These are phyloP conservation scores for Procavia capensis DNA, from an alignment of 2,113 vertebrate genomes.

Conservation along the genomic window DNA sequence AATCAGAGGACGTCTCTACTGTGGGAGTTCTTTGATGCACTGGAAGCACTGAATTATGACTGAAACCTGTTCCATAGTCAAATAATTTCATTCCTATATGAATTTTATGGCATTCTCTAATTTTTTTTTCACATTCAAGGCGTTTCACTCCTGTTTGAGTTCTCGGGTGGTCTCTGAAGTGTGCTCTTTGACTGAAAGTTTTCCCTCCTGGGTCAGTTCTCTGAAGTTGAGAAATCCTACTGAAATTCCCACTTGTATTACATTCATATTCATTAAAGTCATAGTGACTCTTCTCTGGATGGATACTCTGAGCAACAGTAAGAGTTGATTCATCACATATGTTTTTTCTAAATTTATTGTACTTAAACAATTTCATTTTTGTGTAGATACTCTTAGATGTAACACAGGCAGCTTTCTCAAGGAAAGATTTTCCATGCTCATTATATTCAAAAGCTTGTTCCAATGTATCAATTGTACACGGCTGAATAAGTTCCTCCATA, in stretches of 20 bases:
- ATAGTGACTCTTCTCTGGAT: background rate
- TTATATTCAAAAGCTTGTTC: conserved; percentile 15
- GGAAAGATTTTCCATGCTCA: background rate
- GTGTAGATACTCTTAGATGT: background rate
- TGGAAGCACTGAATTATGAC: conserved; percentile 30
- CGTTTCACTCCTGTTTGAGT: background rate
- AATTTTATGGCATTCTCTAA: background rate
- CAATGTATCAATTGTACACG: conserved; percentile 11
- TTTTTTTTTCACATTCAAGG: background rate
- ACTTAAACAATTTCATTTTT: background rate
- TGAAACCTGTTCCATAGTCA: conserved; percentile 69
- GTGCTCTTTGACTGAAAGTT: background rate
- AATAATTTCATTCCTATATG: conserved; percentile 23
- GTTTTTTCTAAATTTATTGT: background rate
- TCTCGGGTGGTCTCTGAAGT: conserved; percentile 23
- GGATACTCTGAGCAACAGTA: background rate
- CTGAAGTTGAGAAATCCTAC: background rate
- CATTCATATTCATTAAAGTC: background rate
- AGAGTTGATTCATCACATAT: background rate
- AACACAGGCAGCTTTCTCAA: background rate
- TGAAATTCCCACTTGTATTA: background rate
- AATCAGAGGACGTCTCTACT: background rate
- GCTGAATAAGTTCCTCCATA: conserved; percentile 4
- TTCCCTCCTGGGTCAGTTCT: background rate
- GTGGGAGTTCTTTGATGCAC: conserved; percentile 49